Evolutionary conservation across 1,140 invertebrate genomes (phyloP), one percentile per base, ranked within the genome.

Genomic region (Ceratina japonica): DNA sequence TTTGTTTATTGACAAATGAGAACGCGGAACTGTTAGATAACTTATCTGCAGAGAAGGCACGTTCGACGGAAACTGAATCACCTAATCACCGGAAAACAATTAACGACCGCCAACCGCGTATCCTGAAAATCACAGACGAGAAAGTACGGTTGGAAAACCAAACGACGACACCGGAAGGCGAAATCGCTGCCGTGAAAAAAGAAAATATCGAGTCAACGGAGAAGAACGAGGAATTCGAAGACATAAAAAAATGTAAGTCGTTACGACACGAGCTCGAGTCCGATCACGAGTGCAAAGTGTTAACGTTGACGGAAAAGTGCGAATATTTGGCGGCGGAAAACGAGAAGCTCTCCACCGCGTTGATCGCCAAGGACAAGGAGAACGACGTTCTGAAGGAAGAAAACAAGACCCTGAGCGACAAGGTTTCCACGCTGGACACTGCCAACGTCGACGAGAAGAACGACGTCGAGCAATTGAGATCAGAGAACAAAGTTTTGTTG

Each of bases 201-300:
- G 91, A 90, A 69, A 92, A 92, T 82, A 76, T 84, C n/a, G 85
- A 90, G 15, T 80, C 85, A 1, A 80, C 65, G 13, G 77, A 85
- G 4, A 80, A 10, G 83, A 82, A 81, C 59, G 81, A 77, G 31
- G 80, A 89, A 1, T 65, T 79, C 0, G 64, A 79, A n/a, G 68
- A 75, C 0, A 62, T 81, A 5, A 78, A 88, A 61, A 87, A 89
- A 62, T 89, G 87, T 58, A 75, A 86, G 13, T 79, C 71, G 4
- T 68, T 85, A 3, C 15, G 78, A 10, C 81, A 74, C 20, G 70
- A 84, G 18, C 59, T 79, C 66, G 81, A 87, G 58, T 80, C 83
- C 49, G 59, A 22, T 73, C 58, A 81, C 3, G 52, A 75, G 62
- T 58, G 71, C 61, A 15, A 80, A 75, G 5, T 81, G 77, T 52